Conservation (phyloP, 2,888 invertebrate species). For the Troides helena region DNA sequence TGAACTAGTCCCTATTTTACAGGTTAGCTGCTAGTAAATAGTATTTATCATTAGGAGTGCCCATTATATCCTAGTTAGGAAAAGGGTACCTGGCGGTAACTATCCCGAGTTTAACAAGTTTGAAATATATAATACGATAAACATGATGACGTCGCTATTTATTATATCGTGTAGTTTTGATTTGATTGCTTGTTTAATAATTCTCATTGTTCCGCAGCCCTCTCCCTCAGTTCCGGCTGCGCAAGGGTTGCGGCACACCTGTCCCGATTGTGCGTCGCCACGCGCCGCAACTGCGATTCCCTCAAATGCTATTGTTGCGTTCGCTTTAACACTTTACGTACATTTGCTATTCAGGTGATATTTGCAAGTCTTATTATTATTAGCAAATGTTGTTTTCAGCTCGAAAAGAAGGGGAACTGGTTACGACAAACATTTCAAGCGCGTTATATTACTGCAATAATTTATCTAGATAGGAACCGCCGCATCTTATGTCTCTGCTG, state of each 20-base stretch:
- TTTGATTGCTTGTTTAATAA: constrained; percentile 19
- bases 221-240: constrained; percentile 33
- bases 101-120: neutral
- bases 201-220: constrained; percentile 28
- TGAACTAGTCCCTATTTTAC: no score
- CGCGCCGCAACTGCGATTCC: constrained; percentile 34
- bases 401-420: neutral
- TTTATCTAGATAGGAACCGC: no score
- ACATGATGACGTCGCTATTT: neutral
- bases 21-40: no score
- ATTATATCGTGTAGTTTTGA: constrained; percentile 8
- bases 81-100: no score
- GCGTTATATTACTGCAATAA: neutral
- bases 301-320: constrained; percentile 29
- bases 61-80: no score
- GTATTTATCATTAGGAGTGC: no score
- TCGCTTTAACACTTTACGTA: constrained; percentile 26
- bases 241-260: constrained; percentile 41
- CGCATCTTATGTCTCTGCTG: no score
- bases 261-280: constrained; percentile 38
- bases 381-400: neutral
- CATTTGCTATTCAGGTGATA: constrained; percentile 19
- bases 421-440: neutral
- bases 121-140: neutral
- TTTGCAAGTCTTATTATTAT: neutral